Conservation (phyloP, 2,113 vertebrate genomes). For the Syngnathus scovelli region DNA sequence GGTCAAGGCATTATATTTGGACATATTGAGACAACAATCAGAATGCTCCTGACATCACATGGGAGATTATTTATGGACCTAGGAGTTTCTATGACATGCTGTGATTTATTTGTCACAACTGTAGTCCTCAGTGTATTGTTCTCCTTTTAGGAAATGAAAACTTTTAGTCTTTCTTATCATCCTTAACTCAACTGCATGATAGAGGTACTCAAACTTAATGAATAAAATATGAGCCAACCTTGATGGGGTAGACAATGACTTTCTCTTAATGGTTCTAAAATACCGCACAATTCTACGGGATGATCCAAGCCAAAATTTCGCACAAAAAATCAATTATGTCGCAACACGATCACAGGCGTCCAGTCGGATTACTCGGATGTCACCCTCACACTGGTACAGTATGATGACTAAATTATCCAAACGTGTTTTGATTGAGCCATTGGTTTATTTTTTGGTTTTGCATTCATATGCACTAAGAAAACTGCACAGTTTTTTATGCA, state of each 20-base stretch:
- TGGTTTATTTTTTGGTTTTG: not conserved
- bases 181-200: not conserved
- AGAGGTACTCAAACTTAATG: not conserved
- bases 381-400: not conserved
- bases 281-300: not conserved
- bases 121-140: not conserved
- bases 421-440: not conserved
- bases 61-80: not conserved
- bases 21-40: too few species aligned
- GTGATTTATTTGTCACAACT: not conserved
- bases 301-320: not conserved
- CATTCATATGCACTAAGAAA: not conserved
- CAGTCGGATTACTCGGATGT: not conserved
- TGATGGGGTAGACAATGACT: not conserved
- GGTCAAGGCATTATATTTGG: too few species aligned
- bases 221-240: not conserved
- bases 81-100: not conserved
- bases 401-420: not conserved
- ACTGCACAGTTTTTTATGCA: not conserved
- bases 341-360: not conserved
- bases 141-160: not conserved
- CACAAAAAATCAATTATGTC: not conserved
- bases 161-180: not conserved
- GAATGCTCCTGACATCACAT: not conserved
- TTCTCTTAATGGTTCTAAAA: not conserved